Percentiles rank a stretch among this genome's conserved stretches.
phyloP scores from a whole-genome alignment of 2,888 invertebrate genomes.

The Heliconius ismenius region DNA sequence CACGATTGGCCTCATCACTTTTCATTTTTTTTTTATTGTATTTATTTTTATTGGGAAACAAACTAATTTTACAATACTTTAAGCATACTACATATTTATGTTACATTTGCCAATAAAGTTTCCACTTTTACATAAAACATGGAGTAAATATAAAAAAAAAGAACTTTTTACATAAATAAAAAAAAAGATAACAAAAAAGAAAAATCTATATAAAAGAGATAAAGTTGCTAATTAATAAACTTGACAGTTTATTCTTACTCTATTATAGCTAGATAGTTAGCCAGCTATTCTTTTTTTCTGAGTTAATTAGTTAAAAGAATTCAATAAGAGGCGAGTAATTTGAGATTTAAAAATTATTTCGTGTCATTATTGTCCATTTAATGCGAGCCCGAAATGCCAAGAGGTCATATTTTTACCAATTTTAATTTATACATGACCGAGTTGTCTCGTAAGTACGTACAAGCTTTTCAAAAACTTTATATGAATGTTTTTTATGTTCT shows the following conservation, averaged over 20 bases:
- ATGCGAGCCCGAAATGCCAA: not conserved
- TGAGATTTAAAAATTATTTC: constrained; percentile 8
- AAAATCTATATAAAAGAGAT: too few species aligned
- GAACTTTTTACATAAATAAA: too few species aligned
- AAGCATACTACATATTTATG: too few species aligned
- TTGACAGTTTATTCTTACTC: not conserved
- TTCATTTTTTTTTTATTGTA: too few species aligned
- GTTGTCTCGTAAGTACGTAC: not conserved
- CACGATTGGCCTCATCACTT: too few species aligned
- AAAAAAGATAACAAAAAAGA: too few species aligned
- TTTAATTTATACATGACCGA: not conserved
- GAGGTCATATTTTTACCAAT: constrained; percentile 1
- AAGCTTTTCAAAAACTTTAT: not conserved
- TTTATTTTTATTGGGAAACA: too few species aligned
- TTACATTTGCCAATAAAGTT: too few species aligned
- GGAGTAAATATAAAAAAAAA: too few species aligned
- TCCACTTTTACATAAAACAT: too few species aligned
- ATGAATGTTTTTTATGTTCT: not conserved
- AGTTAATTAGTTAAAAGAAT: not conserved
- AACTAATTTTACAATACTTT: too few species aligned
- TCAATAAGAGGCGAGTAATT: not conserved
- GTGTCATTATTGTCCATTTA: constrained; percentile 7
- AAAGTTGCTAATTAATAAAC: too few species aligned
- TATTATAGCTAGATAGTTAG: not conserved
- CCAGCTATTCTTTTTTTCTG: not conserved